Evolutionary conservation across 2,888 invertebrate species (phyloP), one percentile per base, ranked within the genome.

Genomic region (Sesia apiformis): DNA sequence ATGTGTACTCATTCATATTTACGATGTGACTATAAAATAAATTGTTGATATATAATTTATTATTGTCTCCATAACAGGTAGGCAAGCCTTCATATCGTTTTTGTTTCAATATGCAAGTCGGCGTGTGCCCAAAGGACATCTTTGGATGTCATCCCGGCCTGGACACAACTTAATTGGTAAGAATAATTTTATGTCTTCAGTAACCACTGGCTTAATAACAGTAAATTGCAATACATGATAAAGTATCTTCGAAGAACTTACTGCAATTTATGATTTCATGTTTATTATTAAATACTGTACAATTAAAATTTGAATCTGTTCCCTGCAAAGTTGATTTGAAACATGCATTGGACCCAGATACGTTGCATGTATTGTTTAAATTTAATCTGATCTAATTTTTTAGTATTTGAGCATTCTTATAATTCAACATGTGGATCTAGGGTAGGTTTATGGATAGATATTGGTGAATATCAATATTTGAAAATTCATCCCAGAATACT

Each of bases 41-140:
- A 61, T 64, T 58, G 56, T 55, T 60, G 60, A 57, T 60, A 60
- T 51, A 52, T 58, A 55, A 61, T 58, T 46, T 53, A 57, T 54
- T 63, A 54, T 55, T 56, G 55, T 63, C 61, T 62, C 60, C 50
- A 62, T 57, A 49, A 56, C 52, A 55, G 23, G 46, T n/a, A 56
- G 41, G 5, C 39, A 38, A 63, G n/a, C 54, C 68, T 74, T 72
- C 56, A 62, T 52, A 39, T 49, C 46, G 43, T 55, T 49, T 7
- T 52, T 69, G 68, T 77, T 66, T 74, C 60, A 54, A 65, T 69
- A 70, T 62, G 64, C 66, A 64, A 66, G 66, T 66, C 70, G 63
- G 70, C 69, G 67, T 74, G 67, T 74, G 74, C 74, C 73, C 67
- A 75, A 76, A 77, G 75, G 74, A 81, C 72, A 75, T 74, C 46